phyloP scores from a whole-genome alignment of 2,797 vertebrate species.

The Spatula versicolor region DNA sequence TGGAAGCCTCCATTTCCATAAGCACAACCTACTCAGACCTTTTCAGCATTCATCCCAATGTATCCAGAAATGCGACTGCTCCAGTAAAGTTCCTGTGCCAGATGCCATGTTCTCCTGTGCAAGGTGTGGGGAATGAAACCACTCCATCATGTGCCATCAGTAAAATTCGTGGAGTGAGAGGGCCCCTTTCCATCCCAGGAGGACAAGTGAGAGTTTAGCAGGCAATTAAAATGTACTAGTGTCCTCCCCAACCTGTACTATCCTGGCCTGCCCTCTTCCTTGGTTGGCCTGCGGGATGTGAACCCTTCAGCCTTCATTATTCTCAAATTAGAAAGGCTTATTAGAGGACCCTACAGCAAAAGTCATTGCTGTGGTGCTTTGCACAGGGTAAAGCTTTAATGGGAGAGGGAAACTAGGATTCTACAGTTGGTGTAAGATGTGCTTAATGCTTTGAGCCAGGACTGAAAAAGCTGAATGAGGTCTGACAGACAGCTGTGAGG shows the following conservation, averaged over 20 bases:
- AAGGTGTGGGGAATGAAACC: not conserved
- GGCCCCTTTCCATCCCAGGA: not conserved
- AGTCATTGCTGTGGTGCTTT: not conserved
- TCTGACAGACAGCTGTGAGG: not conserved
- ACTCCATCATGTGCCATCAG: not conserved
- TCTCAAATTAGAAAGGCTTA: slow-evolving; percentile 30
- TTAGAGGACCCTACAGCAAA: not conserved
- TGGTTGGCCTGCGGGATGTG: not conserved
- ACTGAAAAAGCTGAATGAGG: not conserved
- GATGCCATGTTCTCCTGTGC: not conserved
- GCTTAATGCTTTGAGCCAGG: not conserved
- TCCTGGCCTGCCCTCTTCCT: slow-evolving; percentile 10
- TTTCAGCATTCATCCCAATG: not conserved
- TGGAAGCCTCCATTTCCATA: not conserved
- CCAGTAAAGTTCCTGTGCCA: not conserved
- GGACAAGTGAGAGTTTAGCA: not conserved
- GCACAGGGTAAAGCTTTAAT: not conserved
- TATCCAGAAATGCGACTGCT: not conserved
- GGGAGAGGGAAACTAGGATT: not conserved
- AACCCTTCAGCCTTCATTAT: slow-evolving; percentile 26
- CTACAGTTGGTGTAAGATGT: not conserved
- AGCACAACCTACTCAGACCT: not conserved
- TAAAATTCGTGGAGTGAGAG: not conserved
- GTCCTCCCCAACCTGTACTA: not conserved
- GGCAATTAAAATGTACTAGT: not conserved